phyloP scores from a whole-genome alignment of 2,888 invertebrate genomes.

The Plebejus anna region DNA sequence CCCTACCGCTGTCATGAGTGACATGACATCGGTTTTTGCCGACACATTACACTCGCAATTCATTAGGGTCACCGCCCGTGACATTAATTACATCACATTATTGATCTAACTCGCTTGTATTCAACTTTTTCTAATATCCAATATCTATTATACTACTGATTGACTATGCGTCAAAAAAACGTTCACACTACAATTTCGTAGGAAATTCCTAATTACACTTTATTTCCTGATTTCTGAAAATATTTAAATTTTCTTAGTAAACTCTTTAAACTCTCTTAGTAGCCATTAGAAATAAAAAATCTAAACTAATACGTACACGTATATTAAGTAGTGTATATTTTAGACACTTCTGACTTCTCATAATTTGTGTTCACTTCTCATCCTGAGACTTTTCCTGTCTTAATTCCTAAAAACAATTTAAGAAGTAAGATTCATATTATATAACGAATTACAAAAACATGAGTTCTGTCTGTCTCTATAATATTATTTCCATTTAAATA shows the following conservation, averaged over 20 bases:
- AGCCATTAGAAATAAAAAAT: too few relatives aligned
- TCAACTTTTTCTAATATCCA: background rate
- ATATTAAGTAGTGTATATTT: too few relatives aligned
- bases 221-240: background rate
- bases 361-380: too few relatives aligned
- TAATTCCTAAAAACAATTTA: too few relatives aligned
- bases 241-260: too few relatives aligned
- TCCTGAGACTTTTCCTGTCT: too few relatives aligned
- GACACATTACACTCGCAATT: constrained; percentile 68
- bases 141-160: background rate
- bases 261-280: too few relatives aligned
- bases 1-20: constrained; percentile 45
- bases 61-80: constrained; percentile 64
- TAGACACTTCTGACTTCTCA: too few relatives aligned
- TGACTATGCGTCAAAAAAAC: background rate
- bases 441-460: too few relatives aligned
- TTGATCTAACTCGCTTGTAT: constrained; percentile 44
- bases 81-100: constrained; percentile 61
- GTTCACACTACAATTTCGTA: background rate
- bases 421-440: too few relatives aligned
- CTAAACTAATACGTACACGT: too few relatives aligned
- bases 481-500: background rate
- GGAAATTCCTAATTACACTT: background rate
- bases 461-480: too few relatives aligned
- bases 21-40: constrained; percentile 71